Percentiles rank a stretch among this genome's conserved stretches.
Conservation (phyloP, 2,113 vertebrate species). For the Lophotis ruficrista region DNA sequence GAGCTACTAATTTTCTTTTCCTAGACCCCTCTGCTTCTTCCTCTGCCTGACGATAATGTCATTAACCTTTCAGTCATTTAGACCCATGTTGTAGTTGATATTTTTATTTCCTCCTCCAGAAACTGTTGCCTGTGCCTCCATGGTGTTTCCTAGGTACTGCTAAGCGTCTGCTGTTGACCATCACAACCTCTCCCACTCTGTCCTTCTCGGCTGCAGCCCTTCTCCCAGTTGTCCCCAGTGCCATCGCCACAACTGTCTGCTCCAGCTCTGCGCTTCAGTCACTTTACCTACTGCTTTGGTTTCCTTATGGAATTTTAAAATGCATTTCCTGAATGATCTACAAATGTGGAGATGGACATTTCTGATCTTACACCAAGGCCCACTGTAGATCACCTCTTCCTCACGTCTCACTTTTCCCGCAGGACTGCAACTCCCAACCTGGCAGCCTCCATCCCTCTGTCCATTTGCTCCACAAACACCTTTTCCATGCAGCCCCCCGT, state of each 20-base stretch:
- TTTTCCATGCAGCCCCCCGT: neutral
- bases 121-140: neutral
- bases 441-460: neutral
- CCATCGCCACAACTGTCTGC: neutral
- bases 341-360: neutral
- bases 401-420: neutral
- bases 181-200: neutral
- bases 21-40: neutral
- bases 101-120: neutral
- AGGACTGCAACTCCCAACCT: neutral
- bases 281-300: neutral
- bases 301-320: neutral
- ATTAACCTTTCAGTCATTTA: neutral
- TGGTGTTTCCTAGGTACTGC: neutral
- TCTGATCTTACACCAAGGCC: neutral
- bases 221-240: neutral
- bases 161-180: neutral
- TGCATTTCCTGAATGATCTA: neutral
- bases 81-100: neutral
- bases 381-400: neutral
- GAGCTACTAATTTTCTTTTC: neutral
- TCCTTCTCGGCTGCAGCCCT: neutral
- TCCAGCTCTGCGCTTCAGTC: neutral
- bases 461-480: rapidly evolving
- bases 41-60: neutral